Evolutionary conservation across 2,113 vertebrate species (phyloP), one percentile per base, ranked within the genome.

Genomic region (Sialia sialis): DNA sequence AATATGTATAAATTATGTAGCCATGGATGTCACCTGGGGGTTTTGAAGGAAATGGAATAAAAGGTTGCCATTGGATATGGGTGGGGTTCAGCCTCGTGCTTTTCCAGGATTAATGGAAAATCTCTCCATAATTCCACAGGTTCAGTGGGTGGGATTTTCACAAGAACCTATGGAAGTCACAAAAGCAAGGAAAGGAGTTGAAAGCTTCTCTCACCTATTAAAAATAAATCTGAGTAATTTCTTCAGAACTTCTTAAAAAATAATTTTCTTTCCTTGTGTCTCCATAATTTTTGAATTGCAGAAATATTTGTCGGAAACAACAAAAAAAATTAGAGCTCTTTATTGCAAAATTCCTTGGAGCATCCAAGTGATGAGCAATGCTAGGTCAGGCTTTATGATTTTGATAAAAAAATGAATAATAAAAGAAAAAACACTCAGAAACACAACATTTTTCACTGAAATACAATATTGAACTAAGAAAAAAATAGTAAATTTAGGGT

Each of bases 101-200:
- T 44, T 93, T 21, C 78, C 66, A 48, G 56, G 69, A 78, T 84
- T 77, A 91, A 32, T 30, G 78, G 90, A 89, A 89, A 89, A 87
- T 59, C 27, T 84, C 38, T 44, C n/a, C 11, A 1, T 49, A 58
- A 84, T 60, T 81, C 38, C 34, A 1, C 43, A 58, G 13, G 11
- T 36, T 67, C 23, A 10, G 46, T 67, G 58, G 58, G 46, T 52
- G 64, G 77, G 77, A 81, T 81, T 91, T 80, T 84, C 59, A 34
- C 30, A 48, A 59, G 51, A 60, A 62, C 5, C 5, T 11, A 3
- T 21, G 9, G 22, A 74, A 92, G 19, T 29, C 17, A 62, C 22
- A 56, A 17, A 64, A 8, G 19, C 16, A 29, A 74, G 39, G 23
- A 55, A 11, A 79, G 16, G 34, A 43, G 2, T 2, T 27, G 19